Conservation (phyloP, 2,888 invertebrate species). For the Cartodere bifasciata region DNA sequence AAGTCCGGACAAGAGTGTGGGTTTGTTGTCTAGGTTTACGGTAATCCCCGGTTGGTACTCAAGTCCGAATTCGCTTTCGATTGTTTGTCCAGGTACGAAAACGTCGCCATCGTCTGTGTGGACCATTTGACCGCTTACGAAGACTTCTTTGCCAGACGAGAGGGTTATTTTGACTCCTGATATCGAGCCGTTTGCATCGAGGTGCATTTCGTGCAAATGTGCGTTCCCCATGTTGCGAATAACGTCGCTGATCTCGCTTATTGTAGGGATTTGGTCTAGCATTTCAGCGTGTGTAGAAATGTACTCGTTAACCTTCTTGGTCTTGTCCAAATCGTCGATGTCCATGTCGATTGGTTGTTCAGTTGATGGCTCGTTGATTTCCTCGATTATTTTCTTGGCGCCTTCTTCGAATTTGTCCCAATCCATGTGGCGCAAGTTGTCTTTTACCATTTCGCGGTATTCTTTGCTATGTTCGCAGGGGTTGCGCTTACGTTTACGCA, state of each 20-base stretch:
- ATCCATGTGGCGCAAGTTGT: slow-evolving; percentile 50
- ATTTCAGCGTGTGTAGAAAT: slow-evolving; percentile 39
- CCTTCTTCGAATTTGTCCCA: slow-evolving; percentile 52
- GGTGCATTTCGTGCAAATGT: slow-evolving; percentile 43
- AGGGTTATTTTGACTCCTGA: slow-evolving; percentile 36
- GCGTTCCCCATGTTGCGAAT: slow-evolving; percentile 48
- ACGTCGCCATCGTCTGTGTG: slow-evolving; percentile 55
- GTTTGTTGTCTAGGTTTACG: slow-evolving; percentile 53
- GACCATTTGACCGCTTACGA: slow-evolving; percentile 59
- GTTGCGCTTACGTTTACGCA: slow-evolving; percentile 29
- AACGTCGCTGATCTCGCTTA: slow-evolving; percentile 51
- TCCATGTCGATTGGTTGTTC: slow-evolving; percentile 36
- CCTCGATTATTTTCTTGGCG: slow-evolving; percentile 37
- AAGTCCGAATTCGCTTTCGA: slow-evolving; percentile 53
- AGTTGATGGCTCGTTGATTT: slow-evolving; percentile 26
- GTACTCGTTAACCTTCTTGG: slow-evolving; percentile 47
- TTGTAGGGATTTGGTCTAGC: slow-evolving; percentile 45
- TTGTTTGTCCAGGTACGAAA: slow-evolving; percentile 65
- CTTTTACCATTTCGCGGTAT: slow-evolving; percentile 51
- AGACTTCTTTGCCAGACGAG: slow-evolving; percentile 54
- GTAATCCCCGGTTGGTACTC: slow-evolving; percentile 63
- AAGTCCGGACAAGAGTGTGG: slow-evolving; percentile 60
- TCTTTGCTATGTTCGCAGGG: slow-evolving; percentile 32
- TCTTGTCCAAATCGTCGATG: slow-evolving; percentile 43
- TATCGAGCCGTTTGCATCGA: slow-evolving; percentile 22